Conservation (phyloP, 2,797 vertebrate genomes). For the Onychomys torridus region DNA sequence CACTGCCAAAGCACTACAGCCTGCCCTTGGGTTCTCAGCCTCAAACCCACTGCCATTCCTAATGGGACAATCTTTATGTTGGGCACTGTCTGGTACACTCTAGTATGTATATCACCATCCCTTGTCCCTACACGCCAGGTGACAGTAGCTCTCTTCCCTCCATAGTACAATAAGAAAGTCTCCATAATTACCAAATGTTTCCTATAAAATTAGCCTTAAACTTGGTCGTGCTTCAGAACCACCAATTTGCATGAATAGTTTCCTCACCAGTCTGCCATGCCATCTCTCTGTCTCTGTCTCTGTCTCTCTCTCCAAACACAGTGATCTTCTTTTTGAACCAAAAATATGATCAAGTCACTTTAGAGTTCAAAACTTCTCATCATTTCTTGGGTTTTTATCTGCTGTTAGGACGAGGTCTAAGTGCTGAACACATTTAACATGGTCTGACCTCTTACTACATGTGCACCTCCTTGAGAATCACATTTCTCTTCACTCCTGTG, state of each 20-base stretch:
- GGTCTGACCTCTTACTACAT: background rate
- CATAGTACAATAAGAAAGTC: background rate
- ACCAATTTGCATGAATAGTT: background rate
- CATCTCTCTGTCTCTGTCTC: no score
- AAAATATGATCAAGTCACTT: background rate
- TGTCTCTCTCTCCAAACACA: background rate
- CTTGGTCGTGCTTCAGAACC: background rate
- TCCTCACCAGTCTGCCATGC: background rate
- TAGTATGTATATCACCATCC: background rate
- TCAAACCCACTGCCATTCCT: background rate
- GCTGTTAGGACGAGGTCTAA: background rate
- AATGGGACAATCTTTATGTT: background rate
- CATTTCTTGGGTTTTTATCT: background rate
- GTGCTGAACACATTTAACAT: background rate
- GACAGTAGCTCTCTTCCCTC: background rate
- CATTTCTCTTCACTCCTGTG: background rate
- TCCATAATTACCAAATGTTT: constrained; percentile 9
- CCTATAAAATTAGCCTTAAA: background rate
- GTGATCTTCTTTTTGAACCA: background rate
- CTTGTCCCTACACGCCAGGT: background rate
- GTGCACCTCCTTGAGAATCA: background rate
- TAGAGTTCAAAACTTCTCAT: background rate
- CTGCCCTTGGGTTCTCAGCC: background rate
- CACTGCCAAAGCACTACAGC: background rate
- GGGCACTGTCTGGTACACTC: background rate